phyloP scores from a whole-genome alignment of 1,140 invertebrate genomes.

The Sycophila sp. region DNA sequence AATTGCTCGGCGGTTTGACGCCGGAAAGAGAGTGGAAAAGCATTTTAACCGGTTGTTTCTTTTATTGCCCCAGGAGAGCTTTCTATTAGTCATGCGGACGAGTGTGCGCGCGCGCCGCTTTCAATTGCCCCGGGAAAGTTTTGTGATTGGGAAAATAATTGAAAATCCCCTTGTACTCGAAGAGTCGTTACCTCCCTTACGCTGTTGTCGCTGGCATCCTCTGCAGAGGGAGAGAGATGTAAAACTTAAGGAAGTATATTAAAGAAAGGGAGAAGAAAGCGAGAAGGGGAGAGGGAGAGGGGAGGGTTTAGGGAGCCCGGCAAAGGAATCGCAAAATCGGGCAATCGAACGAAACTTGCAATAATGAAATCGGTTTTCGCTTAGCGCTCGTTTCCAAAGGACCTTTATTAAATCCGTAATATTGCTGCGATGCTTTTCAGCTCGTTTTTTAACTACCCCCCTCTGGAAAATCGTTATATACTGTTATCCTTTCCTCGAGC shows the following conservation, averaged over 20 bases:
- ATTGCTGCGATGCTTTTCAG: not conserved
- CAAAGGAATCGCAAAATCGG: not conserved
- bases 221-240: not conserved
- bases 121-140: too few species aligned
- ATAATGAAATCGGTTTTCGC: constrained; percentile 62
- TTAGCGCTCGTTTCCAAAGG: constrained; percentile 51
- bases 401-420: constrained; percentile 56
- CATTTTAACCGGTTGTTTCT: too few species aligned
- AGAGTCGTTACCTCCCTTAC: not conserved
- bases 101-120: too few species aligned
- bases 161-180: not conserved
- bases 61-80: too few species aligned
- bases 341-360: constrained; percentile 14
- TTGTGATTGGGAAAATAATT: not conserved
- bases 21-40: too few species aligned
- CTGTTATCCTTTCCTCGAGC: not conserved
- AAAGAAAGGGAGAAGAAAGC: not conserved
- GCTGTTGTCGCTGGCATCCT: not conserved
- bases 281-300: not conserved
- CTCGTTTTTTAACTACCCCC: not conserved
- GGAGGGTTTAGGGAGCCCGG: not conserved
- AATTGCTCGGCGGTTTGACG: too few species aligned
- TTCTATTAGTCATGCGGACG: too few species aligned
- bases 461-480: not conserved
- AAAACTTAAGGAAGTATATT: constrained; percentile 15